Conservation (phyloP, 2,888 invertebrate genomes). For the Drosophila mimetica region DNA sequence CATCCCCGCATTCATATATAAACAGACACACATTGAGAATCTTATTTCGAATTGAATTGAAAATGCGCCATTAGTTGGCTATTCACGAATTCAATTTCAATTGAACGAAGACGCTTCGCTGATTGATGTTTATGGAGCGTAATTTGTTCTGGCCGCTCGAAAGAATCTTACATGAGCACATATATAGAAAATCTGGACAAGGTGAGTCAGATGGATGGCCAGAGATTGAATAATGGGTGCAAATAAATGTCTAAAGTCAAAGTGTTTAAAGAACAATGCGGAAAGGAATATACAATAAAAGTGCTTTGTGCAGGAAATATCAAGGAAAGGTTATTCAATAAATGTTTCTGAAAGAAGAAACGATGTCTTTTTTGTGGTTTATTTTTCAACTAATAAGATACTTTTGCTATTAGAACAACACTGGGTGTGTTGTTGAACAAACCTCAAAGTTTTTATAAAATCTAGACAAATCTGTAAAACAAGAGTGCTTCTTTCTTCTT, state of each 20-base stretch:
- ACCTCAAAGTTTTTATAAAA: no score
- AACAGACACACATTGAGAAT: conserved; percentile 7
- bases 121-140: conserved; percentile 52
- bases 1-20: conserved; percentile 8
- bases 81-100: conserved; percentile 38
- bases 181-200: conserved; percentile 21
- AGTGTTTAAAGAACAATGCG: conserved; percentile 5
- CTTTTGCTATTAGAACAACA: no score
- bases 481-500: no score
- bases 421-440: no score
- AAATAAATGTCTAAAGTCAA: conserved; percentile 18
- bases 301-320: background rate
- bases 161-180: conserved; percentile 8
- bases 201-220: conserved; percentile 29
- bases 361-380: no score
- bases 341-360: no score
- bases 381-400: no score
- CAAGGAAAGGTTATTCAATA: background rate
- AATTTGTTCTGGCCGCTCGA: conserved; percentile 38
- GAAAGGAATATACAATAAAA: conserved; percentile 3
- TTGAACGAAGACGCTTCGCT: conserved; percentile 32
- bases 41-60: conserved; percentile 33
- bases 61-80: conserved; percentile 39
- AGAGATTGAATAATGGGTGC: conserved; percentile 20
- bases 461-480: no score